These are phyloP conservation scores for Probaryconus sp. DNA, from an alignment of 1,140 invertebrate species.

Conservation along the genomic window DNA sequence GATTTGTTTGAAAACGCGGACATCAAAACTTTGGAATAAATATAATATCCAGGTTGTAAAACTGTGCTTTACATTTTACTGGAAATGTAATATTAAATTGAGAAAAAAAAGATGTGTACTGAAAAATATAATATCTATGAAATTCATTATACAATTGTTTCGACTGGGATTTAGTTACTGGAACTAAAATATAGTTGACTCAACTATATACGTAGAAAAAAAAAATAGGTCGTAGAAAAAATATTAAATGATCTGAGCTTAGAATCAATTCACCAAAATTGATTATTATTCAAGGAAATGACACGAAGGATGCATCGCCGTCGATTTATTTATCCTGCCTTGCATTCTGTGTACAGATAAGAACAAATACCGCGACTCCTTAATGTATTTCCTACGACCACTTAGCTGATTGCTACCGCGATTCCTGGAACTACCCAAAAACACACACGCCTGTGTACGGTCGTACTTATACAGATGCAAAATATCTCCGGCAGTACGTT, in stretches of 20 bases:
- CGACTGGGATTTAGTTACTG: too few species aligned
- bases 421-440: constrained; percentile 44
- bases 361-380: constrained; percentile 46
- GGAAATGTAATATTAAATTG: too few species aligned
- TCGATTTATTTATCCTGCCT: constrained; percentile 36
- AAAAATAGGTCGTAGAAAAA: too few species aligned
- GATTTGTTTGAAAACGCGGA: constrained; percentile 38
- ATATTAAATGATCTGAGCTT: too few species aligned
- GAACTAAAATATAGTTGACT: too few species aligned
- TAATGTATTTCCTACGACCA: constrained; percentile 60
- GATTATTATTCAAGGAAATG: constrained; percentile 14
- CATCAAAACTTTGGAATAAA: constrained; percentile 40
- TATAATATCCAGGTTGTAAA: too few species aligned
- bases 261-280: constrained; percentile 1
- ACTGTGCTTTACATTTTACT: too few species aligned
- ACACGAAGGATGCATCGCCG: neutral
- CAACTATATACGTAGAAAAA: too few species aligned
- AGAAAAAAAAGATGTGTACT: too few species aligned
- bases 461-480: neutral
- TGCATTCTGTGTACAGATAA: constrained; percentile 24
- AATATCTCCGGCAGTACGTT: constrained; percentile 8
- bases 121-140: too few species aligned
- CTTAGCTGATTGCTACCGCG: constrained; percentile 58
- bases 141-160: too few species aligned
- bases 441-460: constrained; percentile 5